Evolutionary conservation across 2,888 invertebrate species (phyloP).

Genomic region (Acheta domesticus): DNA sequence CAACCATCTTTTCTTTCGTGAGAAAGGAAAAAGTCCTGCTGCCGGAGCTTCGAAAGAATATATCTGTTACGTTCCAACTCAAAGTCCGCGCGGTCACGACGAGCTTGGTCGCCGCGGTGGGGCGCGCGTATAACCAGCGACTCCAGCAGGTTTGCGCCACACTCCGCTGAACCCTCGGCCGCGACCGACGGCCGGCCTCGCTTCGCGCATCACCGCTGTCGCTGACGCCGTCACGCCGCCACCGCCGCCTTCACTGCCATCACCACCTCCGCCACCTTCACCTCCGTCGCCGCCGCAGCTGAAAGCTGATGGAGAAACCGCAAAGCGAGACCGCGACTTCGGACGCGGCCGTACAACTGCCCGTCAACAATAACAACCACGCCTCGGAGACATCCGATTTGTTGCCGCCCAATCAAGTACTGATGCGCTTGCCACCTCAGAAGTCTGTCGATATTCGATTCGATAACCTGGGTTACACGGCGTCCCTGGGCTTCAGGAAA

Average conservation of each 20-base stretch:
- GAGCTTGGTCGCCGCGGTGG: background rate
- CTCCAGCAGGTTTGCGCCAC: background rate
- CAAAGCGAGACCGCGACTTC: too few relatives aligned
- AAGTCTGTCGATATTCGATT: conserved; percentile 69
- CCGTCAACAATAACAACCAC: too few relatives aligned
- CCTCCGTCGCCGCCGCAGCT: too few relatives aligned
- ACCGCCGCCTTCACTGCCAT: too few relatives aligned
- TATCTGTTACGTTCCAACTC: background rate
- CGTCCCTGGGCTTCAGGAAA: conserved; percentile 68
- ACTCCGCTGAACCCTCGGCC: background rate
- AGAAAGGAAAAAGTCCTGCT: background rate
- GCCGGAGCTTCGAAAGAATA: background rate
- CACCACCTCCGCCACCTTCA: too few relatives aligned
- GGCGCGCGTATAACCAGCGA: conserved; percentile 1
- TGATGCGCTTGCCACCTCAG: conserved; percentile 42
- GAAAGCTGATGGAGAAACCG: too few relatives aligned
- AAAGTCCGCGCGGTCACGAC: conserved; percentile 18
- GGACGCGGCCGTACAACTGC: too few relatives aligned
- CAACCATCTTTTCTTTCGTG: background rate
- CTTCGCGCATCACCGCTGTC: too few relatives aligned
- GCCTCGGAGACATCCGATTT: too few relatives aligned
- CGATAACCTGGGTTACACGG: conserved; percentile 68
- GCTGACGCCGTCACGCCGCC: too few relatives aligned
- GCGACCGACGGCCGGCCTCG: background rate
- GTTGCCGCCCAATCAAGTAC: too few relatives aligned